Evolutionary conservation across 2,797 vertebrate species (phyloP).

Genomic region (Hozukius guyotensis): DNA sequence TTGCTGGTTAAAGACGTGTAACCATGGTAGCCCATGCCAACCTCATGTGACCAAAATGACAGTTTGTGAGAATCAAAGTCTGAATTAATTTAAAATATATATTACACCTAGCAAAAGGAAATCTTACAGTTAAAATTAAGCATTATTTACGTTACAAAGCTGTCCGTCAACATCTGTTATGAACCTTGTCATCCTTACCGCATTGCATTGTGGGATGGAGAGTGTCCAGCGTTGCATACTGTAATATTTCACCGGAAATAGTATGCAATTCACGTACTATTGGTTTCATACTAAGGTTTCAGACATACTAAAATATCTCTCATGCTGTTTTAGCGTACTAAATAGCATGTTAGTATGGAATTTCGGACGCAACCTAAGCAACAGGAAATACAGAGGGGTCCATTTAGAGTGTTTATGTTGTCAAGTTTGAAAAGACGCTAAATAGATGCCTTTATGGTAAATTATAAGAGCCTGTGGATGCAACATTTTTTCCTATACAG

Average conservation of each 20-base stretch:
- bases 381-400: too few relatives aligned
- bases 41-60: too few relatives aligned
- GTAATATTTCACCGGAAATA: not conserved
- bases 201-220: not conserved
- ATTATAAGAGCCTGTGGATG: not conserved
- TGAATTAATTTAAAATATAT: not conserved
- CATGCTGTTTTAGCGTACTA: not conserved
- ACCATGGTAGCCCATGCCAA: too few relatives aligned
- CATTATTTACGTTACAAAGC: not conserved
- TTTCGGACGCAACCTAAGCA: rapidly evolving
- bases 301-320: not conserved
- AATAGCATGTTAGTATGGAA: not conserved
- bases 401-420: rapidly evolving
- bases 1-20: too few relatives aligned
- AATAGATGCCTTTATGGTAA: not conserved
- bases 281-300: not conserved
- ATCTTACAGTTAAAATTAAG: not conserved
- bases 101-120: not conserved
- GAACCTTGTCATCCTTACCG: not conserved
- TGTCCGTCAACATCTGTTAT: not conserved
- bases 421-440: not conserved
- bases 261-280: rapidly evolving
- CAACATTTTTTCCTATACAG: not conserved
- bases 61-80: not conserved
- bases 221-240: not conserved